These are phyloP conservation scores for Caenorhabditis sp. DNA, from an alignment of 2,888 invertebrate species.

Conservation along the genomic window DNA sequence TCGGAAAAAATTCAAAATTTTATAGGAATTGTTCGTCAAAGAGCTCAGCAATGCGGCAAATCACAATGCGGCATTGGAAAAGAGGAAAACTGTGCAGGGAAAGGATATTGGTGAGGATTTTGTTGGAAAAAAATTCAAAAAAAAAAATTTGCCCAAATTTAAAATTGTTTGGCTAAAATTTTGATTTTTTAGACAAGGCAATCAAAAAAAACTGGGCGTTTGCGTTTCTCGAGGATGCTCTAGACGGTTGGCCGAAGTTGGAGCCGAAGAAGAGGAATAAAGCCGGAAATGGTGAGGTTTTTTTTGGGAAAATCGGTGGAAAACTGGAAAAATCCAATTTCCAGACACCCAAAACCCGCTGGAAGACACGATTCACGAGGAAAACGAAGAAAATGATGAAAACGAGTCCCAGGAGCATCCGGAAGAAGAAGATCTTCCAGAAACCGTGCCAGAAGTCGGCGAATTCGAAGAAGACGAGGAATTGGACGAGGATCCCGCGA, in stretches of 20 bases:
- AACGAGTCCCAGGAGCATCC: no score
- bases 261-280: slow-evolving; percentile 59
- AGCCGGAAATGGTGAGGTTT: background rate
- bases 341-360: slow-evolving; percentile 4
- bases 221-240: slow-evolving; percentile 77
- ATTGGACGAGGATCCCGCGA: slow-evolving; percentile 19
- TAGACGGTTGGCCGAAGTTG: slow-evolving; percentile 77
- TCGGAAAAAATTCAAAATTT: background rate
- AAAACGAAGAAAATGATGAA: slow-evolving; percentile 18
- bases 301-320: background rate
- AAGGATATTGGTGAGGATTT: slow-evolving; percentile 73
- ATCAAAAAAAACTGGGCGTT: slow-evolving; percentile 72
- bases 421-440: slow-evolving; percentile 29
- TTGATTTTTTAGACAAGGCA: slow-evolving; percentile 70
- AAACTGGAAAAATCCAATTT: background rate
- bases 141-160: background rate
- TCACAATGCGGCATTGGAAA: slow-evolving; percentile 72
- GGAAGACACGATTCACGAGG: slow-evolving; percentile 12
- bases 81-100: slow-evolving; percentile 73
- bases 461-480: slow-evolving; percentile 28
- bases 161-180: background rate
- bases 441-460: slow-evolving; percentile 31
- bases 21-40: slow-evolving; percentile 74
- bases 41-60: slow-evolving; percentile 72
- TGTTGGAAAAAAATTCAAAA: background rate